Conservation (phyloP, 1,140 invertebrate genomes). For the Papilio polytes region DNA sequence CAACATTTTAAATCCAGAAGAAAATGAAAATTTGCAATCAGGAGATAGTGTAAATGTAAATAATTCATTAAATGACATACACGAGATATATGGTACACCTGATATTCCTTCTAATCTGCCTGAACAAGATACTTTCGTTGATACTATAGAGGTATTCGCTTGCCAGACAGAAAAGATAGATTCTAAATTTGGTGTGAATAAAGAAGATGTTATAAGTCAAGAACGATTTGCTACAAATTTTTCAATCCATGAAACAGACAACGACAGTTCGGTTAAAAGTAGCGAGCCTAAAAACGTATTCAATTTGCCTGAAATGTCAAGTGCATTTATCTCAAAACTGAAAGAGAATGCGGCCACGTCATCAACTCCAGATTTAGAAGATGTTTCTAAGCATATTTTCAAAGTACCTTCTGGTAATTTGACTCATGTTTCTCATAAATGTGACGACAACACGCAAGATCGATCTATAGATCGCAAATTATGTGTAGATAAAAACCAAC, state of each 20-base stretch:
- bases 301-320: constrained; percentile 66
- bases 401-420: not conserved
- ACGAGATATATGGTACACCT: not conserved
- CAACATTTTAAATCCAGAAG: not conserved
- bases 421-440: not conserved
- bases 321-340: constrained; percentile 65
- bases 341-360: constrained; percentile 59
- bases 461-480: constrained; percentile 8
- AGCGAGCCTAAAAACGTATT: constrained; percentile 57
- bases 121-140: constrained; percentile 10
- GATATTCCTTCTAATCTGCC: not conserved
- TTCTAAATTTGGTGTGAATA: constrained; percentile 40
- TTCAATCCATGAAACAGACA: constrained; percentile 46
- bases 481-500: constrained; percentile 48
- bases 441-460: constrained; percentile 21
- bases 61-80: not conserved
- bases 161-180: constrained; percentile 28
- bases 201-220: constrained; percentile 30
- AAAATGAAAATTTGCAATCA: not conserved
- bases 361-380: constrained; percentile 28
- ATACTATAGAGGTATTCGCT: constrained; percentile 1
- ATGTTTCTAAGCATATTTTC: not conserved
- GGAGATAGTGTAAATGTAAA: not conserved
- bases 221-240: not conserved
- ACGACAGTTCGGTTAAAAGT: constrained; percentile 26